These are phyloP conservation scores for Oreochromis spilurus DNA, from an alignment of 2,113 vertebrate species.

Conservation along the genomic window DNA sequence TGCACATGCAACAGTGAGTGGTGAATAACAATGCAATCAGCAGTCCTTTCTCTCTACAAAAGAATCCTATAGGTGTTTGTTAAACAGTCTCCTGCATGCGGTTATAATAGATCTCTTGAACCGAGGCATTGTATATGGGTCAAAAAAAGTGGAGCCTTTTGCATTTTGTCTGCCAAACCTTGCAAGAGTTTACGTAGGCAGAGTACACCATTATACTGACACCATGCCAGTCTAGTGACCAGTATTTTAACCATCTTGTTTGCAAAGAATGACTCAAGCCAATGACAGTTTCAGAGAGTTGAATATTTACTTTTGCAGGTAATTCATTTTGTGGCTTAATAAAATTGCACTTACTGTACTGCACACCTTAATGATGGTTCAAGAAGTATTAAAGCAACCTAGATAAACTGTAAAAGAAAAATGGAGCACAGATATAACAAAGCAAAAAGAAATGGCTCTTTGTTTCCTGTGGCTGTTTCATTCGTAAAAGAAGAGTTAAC, in stretches of 20 bases:
- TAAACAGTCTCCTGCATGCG: too few species aligned
- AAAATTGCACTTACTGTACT: background rate
- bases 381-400: background rate
- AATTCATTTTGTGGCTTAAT: background rate
- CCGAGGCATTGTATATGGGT: background rate
- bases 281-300: background rate
- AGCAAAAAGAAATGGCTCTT: background rate
- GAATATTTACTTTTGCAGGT: background rate
- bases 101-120: background rate
- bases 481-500: slow-evolving; percentile 19
- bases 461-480: background rate
- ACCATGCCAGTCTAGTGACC: background rate
- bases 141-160: background rate
- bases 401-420: background rate
- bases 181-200: background rate
- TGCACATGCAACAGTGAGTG: background rate
- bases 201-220: background rate
- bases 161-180: background rate
- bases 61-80: background rate
- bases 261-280: background rate
- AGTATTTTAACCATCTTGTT: background rate
- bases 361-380: background rate
- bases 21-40: background rate
- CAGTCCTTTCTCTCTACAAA: background rate
- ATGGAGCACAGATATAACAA: background rate